A percentile compares a stretch with the other conserved stretches of the same genome.
Conservation (phyloP, 2,888 invertebrate species). For the Lissocephala sabroskyi region DNA sequence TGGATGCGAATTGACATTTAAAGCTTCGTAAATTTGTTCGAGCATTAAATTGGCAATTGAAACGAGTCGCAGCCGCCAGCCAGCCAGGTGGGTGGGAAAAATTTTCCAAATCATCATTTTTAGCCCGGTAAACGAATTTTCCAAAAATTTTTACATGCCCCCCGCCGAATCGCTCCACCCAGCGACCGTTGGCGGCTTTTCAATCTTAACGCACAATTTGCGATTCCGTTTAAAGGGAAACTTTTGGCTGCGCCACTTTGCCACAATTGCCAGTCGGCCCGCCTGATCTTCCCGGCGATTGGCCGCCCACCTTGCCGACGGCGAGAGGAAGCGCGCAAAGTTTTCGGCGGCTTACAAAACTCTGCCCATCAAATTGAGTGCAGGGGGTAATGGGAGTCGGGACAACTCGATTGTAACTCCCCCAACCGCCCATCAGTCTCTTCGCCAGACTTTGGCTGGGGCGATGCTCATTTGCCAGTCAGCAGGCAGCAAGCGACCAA, state of each 20-base stretch:
- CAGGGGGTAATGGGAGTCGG: too few relatives aligned
- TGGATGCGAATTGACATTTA: slow-evolving; percentile 60
- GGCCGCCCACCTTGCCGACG: too few relatives aligned
- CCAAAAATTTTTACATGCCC: slow-evolving; percentile 17
- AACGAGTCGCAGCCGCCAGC: too few relatives aligned
- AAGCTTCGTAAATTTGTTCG: slow-evolving; percentile 63
- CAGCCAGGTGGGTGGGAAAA: neutral
- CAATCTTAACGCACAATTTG: slow-evolving; percentile 44
- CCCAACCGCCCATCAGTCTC: too few relatives aligned
- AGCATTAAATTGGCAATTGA: slow-evolving; percentile 49
- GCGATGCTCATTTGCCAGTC: slow-evolving; percentile 48
- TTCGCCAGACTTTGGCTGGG: too few relatives aligned
- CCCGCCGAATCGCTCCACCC: too few relatives aligned
- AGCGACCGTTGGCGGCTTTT: slow-evolving; percentile 16
- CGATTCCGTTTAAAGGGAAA: too few relatives aligned
- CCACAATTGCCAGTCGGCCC: neutral
- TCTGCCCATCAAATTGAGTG: too few relatives aligned
- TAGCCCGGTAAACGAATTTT: slow-evolving; percentile 13
- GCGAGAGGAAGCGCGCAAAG: too few relatives aligned
- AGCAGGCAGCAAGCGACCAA: slow-evolving; percentile 6
- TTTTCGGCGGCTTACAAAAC: too few relatives aligned
- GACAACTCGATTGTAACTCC: too few relatives aligned
- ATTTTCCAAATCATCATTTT: neutral
- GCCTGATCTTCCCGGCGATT: too few relatives aligned
- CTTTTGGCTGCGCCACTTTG: slow-evolving; percentile 47